phyloP scores from a whole-genome alignment of 2,113 vertebrate species.

The Xenopus tropicalis region DNA sequence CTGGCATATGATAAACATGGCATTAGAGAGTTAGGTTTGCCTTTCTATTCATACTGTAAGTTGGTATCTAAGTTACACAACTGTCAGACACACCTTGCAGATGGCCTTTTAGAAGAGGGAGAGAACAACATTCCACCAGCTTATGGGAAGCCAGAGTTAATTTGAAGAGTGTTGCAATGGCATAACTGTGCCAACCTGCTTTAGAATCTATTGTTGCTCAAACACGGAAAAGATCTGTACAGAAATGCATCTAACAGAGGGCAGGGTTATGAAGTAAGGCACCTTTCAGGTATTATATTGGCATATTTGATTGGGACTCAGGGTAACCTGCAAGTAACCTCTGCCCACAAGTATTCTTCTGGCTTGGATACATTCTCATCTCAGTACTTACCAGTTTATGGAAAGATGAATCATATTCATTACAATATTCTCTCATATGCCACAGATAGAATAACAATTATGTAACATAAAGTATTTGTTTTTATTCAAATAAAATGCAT shows the following conservation, averaged over 20 bases:
- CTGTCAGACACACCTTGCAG: conserved; percentile 38
- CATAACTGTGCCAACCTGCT: conserved; percentile 37
- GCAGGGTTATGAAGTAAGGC: conserved; percentile 14
- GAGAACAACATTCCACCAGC: conserved; percentile 37
- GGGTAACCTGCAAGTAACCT: too few species aligned
- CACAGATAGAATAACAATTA: too few species aligned
- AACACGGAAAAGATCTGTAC: conserved; percentile 27
- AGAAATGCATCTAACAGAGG: conserved; percentile 22
- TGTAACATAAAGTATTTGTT: too few species aligned
- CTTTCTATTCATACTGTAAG: conserved; percentile 41
- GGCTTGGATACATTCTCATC: too few species aligned
- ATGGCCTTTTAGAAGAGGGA: conserved; percentile 43
- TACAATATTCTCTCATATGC: too few species aligned
- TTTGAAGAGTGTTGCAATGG: conserved; percentile 39
- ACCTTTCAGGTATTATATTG: conserved; percentile 25
- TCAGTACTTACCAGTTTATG: too few species aligned
- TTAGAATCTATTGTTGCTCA: conserved; percentile 21
- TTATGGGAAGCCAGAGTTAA: conserved; percentile 37
- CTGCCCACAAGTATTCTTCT: too few species aligned
- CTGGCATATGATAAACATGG: conserved; percentile 39
- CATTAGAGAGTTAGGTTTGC: conserved; percentile 24
- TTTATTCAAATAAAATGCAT: too few species aligned
- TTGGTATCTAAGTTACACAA: conserved; percentile 40
- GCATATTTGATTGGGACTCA: not conserved
- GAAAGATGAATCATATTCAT: too few species aligned